Evolutionary conservation across 2,113 vertebrate genomes (phyloP), one percentile per base, ranked within the genome.

Genomic region (Hemiscyllium ocellatum): DNA sequence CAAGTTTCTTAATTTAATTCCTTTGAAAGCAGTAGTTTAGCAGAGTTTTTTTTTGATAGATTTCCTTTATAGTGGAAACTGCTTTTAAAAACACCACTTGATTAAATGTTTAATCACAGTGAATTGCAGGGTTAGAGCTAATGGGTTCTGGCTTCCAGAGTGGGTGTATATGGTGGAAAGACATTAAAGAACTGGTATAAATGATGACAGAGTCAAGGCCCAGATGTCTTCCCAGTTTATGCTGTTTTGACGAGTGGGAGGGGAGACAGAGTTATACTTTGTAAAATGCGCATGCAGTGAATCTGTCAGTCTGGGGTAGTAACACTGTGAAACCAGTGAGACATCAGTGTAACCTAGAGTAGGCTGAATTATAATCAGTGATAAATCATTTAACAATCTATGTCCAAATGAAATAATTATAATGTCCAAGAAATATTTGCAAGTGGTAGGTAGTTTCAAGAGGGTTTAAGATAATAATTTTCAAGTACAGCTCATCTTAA

Each of bases 341-440:
- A 93, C 22, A 61, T 93, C 89, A 68, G 61, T 91, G 87, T 17
- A 83, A 4, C 37, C 5, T 15, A n/a, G 26, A 65, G 56, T 4
- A 29, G 52, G 37, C 89, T 65, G 61, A 93, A 20, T 93, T 93
- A 93, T 93, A 61, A 66, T 66, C 89, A 66, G 72, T 95, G 94
- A 95, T 95, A 72, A 72, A 95, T 95, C 94, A 50, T 72, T 76
- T 47, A 95, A 95, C 66, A 72, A 72, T 95, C 42, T 29, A 37
- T 95, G 94, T 72, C 94, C 69, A 95, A 47, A 50, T 76, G 94
- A 95, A 95, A 95, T 70, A 72, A 72, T 50, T 95, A 68, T 66
- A 52, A 47, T 15, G 24, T 72, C 52, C 68, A 95, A 95, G 26
- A 33, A 95, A 70, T 50, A 95, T 72, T 70, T 52, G 37, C 13